phyloP scores from a whole-genome alignment of 2,113 vertebrate genomes.

The Osmerus eperlanus region DNA sequence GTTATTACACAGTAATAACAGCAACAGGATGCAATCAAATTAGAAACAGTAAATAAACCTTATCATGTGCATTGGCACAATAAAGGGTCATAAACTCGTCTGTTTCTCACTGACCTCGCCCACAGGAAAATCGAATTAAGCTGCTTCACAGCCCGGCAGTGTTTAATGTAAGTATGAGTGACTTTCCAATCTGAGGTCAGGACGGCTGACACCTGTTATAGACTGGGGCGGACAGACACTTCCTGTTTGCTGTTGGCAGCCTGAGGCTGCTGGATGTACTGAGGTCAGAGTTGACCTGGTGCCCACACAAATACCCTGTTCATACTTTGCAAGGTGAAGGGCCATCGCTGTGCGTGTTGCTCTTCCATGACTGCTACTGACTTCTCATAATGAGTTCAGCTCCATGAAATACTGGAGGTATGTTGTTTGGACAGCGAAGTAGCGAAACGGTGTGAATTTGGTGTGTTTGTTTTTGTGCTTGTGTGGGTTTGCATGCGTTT shows the following conservation, averaged over 20 bases:
- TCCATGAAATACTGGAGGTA: slow-evolving; percentile 43
- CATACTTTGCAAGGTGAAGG: slow-evolving; percentile 21
- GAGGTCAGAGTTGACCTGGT: slow-evolving; percentile 43
- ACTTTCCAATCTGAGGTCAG: background rate
- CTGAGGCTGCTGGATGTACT: slow-evolving; percentile 24
- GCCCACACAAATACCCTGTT: slow-evolving; percentile 46
- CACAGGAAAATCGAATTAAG: background rate
- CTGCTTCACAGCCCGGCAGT: background rate
- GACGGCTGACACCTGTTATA: slow-evolving; percentile 30
- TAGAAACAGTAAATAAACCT: too few species aligned
- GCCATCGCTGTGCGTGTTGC: slow-evolving; percentile 42
- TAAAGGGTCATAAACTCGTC: too few species aligned
- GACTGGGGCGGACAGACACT: slow-evolving; percentile 23
- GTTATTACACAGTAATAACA: too few species aligned
- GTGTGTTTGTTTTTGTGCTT: slow-evolving; percentile 15
- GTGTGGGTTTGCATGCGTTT: background rate
- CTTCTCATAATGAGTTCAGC: slow-evolving; percentile 50
- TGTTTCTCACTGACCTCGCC: background rate
- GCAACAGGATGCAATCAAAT: too few species aligned
- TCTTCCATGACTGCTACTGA: slow-evolving; percentile 13
- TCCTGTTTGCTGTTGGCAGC: slow-evolving; percentile 29
- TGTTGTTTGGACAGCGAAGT: background rate
- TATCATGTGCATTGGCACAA: too few species aligned
- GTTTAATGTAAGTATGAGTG: slow-evolving; percentile 6
- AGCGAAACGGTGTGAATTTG: background rate